Percentiles rank a stretch among this genome's conserved stretches.
These are phyloP conservation scores for Stichodactyla helianthus DNA, from an alignment of 64 coral and sea anemone species.

Conservation along the genomic window DNA sequence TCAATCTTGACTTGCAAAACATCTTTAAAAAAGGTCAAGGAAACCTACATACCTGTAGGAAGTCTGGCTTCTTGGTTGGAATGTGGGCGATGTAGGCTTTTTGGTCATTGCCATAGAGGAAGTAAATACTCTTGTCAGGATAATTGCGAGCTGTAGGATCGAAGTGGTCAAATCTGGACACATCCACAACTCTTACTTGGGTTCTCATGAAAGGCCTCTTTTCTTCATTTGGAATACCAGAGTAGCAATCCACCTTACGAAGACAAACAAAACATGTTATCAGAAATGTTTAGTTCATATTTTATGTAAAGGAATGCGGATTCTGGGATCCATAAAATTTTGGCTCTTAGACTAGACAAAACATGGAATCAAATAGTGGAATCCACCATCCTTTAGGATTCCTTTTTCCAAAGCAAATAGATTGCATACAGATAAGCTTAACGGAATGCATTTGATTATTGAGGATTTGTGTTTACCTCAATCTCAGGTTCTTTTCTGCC, in stretches of 20 bases:
- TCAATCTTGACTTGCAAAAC: not conserved
- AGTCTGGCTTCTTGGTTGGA: slow-evolving; percentile 51
- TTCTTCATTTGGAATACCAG: slow-evolving; percentile 5
- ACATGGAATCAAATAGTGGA: no score
- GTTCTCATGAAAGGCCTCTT: slow-evolving; percentile 29
- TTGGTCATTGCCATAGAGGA: slow-evolving; percentile 1
- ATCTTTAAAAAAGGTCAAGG: not conserved
- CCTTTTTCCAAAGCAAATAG: no score
- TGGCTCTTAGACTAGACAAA: no score
- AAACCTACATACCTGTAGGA: slow-evolving; percentile 30
- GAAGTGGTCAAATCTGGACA: slow-evolving; percentile 36
- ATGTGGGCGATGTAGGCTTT: slow-evolving; percentile 40
- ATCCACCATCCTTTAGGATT: no score
- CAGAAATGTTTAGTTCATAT: no score
- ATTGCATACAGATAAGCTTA: no score
- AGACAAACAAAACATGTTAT: not conserved
- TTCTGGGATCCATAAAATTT: no score
- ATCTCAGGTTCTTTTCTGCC: slow-evolving; percentile 21
- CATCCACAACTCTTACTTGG: slow-evolving; percentile 28
- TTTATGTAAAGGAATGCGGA: no score
- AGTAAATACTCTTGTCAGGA: slow-evolving; percentile 24
- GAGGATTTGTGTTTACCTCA: not conserved
- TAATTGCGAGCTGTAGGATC: slow-evolving; percentile 8
- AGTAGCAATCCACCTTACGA: slow-evolving; percentile 28
- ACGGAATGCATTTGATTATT: no score